A percentile compares a stretch with the other conserved stretches of the same genome.
Conservation (phyloP, 2,797 vertebrate species). For the Molossus molossus region DNA sequence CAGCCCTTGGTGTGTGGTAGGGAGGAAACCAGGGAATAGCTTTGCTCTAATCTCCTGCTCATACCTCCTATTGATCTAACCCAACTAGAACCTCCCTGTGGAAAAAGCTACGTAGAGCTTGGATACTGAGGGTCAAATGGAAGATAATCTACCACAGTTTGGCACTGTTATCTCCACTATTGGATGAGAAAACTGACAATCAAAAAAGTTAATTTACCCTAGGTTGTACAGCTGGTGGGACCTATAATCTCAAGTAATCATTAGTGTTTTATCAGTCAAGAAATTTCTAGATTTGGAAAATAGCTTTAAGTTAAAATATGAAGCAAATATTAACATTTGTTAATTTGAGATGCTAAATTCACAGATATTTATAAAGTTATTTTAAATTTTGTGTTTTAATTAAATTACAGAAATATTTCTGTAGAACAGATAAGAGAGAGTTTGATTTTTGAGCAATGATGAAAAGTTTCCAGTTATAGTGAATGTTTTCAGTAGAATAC, state of each 20-base stretch:
- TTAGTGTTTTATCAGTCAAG: constrained; percentile 47
- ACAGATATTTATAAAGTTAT: constrained; percentile 48
- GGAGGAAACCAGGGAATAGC: constrained; percentile 17
- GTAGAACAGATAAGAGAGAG: constrained; percentile 36
- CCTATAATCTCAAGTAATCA: constrained; percentile 45
- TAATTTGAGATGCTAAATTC: constrained; percentile 39
- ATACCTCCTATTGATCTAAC: neutral
- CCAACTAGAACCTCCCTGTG: neutral
- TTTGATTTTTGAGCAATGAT: constrained; percentile 57
- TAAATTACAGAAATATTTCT: constrained; percentile 50
- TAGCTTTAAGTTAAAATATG: constrained; percentile 54
- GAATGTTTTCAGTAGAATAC: constrained; percentile 30
- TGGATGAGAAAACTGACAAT: constrained; percentile 54
- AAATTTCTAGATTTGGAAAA: constrained; percentile 72
- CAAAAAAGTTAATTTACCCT: constrained; percentile 38
- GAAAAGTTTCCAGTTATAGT: neutral
- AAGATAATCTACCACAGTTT: constrained; percentile 21
- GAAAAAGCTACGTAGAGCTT: constrained; percentile 31
- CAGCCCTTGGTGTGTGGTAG: neutral
- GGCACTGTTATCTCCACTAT: neutral
- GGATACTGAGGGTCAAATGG: neutral
- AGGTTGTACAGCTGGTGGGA: neutral
- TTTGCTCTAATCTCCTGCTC: neutral
- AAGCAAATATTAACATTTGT: constrained; percentile 66
- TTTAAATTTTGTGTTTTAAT: constrained; percentile 49